Percentiles rank a stretch among this genome's conserved stretches.
phyloP scores from a whole-genome alignment of 35 echinoderm and acorn worm species.

The Strongylocentrotus purpuratus region DNA sequence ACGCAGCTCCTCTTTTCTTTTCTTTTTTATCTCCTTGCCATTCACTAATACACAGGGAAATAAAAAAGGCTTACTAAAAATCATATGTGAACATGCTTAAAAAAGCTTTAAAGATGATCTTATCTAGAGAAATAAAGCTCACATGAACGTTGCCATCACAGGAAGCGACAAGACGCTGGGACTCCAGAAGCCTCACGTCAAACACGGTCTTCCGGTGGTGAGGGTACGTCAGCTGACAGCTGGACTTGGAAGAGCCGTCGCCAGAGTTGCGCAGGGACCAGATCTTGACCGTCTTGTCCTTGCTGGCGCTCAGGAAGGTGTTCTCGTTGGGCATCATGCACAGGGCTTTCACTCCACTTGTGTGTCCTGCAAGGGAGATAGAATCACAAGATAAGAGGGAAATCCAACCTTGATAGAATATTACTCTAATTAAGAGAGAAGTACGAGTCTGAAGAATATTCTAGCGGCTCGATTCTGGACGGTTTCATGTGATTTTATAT shows the following conservation, averaged over 20 bases:
- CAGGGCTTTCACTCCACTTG: conserved; percentile 68
- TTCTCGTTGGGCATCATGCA: conserved; percentile 89
- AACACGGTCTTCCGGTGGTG: conserved; percentile 92
- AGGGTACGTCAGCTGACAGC: conserved; percentile 76
- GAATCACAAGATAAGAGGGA: neutral
- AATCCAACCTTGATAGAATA: too few relatives aligned
- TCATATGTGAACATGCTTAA: too few relatives aligned
- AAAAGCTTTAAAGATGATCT: too few relatives aligned
- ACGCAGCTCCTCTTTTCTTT: too few relatives aligned
- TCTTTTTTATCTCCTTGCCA: too few relatives aligned
- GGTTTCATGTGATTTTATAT: too few relatives aligned
- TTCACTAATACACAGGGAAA: too few relatives aligned
- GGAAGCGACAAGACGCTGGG: conserved; percentile 82
- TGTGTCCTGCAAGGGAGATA: conserved; percentile 68
- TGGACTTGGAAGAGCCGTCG: conserved; percentile 67
- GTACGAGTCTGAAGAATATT: too few relatives aligned
- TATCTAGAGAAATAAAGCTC: conserved; percentile 27
- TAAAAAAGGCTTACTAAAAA: too few relatives aligned
- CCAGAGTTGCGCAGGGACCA: conserved; percentile 96
- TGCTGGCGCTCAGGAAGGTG: conserved; percentile 92
- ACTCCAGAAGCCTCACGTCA: conserved; percentile 88
- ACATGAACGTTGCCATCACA: conserved; percentile 97
- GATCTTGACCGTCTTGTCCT: conserved; percentile 93
- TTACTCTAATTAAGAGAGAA: too few relatives aligned
- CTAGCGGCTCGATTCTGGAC: too few relatives aligned